Base-by-base conservation (phyloP, 2,888 invertebrate genomes). In the Leucophenga maculata region DNA sequence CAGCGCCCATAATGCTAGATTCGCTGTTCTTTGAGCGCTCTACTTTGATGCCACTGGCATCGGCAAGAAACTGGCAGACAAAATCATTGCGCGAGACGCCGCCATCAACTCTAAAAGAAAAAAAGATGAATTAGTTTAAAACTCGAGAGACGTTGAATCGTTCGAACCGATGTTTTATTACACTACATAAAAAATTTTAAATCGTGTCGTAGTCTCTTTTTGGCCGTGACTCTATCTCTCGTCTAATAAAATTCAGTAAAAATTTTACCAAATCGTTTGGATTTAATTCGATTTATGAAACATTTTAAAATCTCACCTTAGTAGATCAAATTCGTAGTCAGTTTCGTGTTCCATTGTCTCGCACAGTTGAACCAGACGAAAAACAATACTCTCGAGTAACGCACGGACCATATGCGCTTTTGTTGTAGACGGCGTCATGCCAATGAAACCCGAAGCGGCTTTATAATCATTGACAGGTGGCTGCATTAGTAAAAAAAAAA, bases 41-140 rank as follows among this genome's bases (percentile, higher is more conserved):
- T 4, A 98, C 94, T 0, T 89, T 86, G 67, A 95, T 88, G 0
- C 92, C 93, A 0, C 94, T 94, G 67, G 97, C 90, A 87, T 98
- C 95, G 0, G 97, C 93, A 75, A 98, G 91, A 70, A 95, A 89
- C 87, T 98, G 97, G 78, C 95, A 93, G 55, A 98, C 90, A 85
- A 98, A 98, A 88, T 97, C 93, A 87, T 97, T 98, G 74, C 93
- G 93, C 0, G 97, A 94, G n/a, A 98, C 97, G n/a, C 98, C 98
- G 2, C 98, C 98, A 88, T 98, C 97, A 72, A 97, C 92, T 83
- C 98, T 97, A 60, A 39, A 32, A 46, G 62, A 54, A 26, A 26
- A 65, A 6, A 54, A 32, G 26, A 8, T 66, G 52, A 44, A 26
- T 66, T 13, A 16, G 32, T 32, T 14, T 11, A 1, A 14, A n/a